phyloP scores from a whole-genome alignment of 92 coral and sea anemone species.

The Plumapathes pennacea region DNA sequence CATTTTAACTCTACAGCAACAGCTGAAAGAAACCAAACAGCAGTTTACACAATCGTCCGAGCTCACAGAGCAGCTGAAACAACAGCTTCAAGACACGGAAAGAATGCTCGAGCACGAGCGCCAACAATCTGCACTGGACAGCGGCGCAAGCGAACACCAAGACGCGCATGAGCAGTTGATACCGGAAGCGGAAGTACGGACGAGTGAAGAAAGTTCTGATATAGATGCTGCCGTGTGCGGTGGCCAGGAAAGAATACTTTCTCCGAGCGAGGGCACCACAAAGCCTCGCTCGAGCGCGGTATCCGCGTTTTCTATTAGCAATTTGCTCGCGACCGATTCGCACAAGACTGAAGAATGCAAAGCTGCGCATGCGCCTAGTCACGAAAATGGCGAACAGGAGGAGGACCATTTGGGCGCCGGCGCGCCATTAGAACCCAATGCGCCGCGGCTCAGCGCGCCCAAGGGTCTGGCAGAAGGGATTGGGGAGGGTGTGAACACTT shows the following conservation, averaged over 20 bases:
- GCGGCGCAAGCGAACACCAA: conserved; percentile 39
- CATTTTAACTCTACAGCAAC: conserved; percentile 93
- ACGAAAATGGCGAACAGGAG: conserved; percentile 70
- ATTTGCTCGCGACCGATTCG: conserved; percentile 68
- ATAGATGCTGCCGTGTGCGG: conserved; percentile 3
- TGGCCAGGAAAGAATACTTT: conserved; percentile 26
- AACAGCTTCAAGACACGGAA: conserved; percentile 52
- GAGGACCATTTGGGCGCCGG: conserved; percentile 30
- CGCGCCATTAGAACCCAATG: conserved; percentile 57
- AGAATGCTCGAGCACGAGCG: conserved; percentile 51
- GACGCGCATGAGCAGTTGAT: conserved; percentile 22
- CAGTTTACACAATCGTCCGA: conserved; percentile 59
- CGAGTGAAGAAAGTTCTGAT: conserved; percentile 15
- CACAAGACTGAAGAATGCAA: conserved; percentile 39
- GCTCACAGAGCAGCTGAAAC: conserved; percentile 27
- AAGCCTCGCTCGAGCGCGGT: conserved; percentile 37
- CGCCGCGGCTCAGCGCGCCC: conserved; percentile 67
- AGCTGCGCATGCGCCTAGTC: conserved; percentile 23
- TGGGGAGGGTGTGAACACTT: conserved; percentile 65
- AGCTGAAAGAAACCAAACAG: conserved; percentile 81
- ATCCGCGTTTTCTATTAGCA: conserved; percentile 75
- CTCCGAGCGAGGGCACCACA: conserved; percentile 13
- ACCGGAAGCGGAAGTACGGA: conserved; percentile 20
- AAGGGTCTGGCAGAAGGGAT: conserved; percentile 76
- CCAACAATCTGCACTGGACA: conserved; percentile 45